Evolutionary conservation across 2,797 vertebrate genomes (phyloP), one percentile per base, ranked within the genome.

Genomic region (Anguilla pacifica): DNA sequence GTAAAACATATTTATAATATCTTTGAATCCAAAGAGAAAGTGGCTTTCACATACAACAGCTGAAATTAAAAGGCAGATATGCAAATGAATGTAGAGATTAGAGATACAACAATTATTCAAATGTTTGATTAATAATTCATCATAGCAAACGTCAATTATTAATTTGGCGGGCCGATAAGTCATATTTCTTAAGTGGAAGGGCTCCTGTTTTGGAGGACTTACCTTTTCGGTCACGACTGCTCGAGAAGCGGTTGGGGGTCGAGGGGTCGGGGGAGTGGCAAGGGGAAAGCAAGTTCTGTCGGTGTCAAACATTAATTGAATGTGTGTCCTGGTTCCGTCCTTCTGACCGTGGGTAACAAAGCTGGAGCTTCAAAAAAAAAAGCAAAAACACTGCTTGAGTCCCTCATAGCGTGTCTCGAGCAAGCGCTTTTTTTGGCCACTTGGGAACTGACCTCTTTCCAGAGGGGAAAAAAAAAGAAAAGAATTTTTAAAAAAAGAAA

Each of bases 11-110:
- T 92, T 91, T 91, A 93, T 94, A 92, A 90, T 85, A 72, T 96
- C 94, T 96, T 90, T 95, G 94, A 94, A 92, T 97, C 97, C 96
- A 97, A 93, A 94, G 97, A 97, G 96, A 96, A 96, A 94, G 95
- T 95, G 95, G 92, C 94, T 93, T 61, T 94, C 94, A 97, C 94
- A 96, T 94, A 96, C 95, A 96, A 95, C 96, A 95, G 96, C 95
- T 96, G 94, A 96, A 94, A 97, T 98, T 97, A 59, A 98, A 94
- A 94, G 92, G 92, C 92, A 90, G 95, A 98, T 98, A 98, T 98
- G 97, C 97, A 98, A 98, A 98, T 98, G 97, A 96, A 96, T 97
- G 96, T 97, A 96, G 95, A 98, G 97, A 98, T 98, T 97, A 98
- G 96, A 98, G 97, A 97, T 97, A 96, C 93, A 91, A 96, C 96